A percentile compares a stretch with the other conserved stretches of the same genome.
Evolutionary conservation across 2,113 vertebrate genomes (phyloP).

Genomic region (Emberiza fucata): DNA sequence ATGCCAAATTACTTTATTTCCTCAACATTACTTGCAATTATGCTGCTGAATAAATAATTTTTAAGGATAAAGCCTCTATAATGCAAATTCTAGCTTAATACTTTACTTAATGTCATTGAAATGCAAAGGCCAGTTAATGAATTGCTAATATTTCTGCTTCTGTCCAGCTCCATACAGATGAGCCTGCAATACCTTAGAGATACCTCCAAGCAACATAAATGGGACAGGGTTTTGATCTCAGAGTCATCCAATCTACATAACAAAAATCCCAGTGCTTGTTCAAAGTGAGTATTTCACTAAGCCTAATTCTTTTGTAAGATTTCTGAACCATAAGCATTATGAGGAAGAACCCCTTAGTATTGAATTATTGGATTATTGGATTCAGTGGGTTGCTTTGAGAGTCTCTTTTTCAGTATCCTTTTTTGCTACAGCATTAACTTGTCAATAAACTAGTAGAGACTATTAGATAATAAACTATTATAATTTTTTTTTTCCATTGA

Average conservation of each 20-base stretch:
- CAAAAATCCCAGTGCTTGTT: background rate
- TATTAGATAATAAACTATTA: background rate
- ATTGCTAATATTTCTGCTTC: background rate
- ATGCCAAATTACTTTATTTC: background rate
- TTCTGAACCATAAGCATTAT: background rate
- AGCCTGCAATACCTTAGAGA: background rate
- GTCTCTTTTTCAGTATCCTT: background rate
- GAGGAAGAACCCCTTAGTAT: background rate
- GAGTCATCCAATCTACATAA: background rate
- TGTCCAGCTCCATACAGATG: background rate
- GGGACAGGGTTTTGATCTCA: background rate
- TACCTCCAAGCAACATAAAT: background rate
- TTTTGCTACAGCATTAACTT: background rate
- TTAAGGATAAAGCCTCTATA: background rate
- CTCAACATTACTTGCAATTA: background rate
- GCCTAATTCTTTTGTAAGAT: background rate
- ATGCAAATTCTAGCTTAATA: background rate
- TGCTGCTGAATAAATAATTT: background rate
- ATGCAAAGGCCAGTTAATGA: background rate
- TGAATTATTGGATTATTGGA: background rate
- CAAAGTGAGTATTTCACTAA: background rate
- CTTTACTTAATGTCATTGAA: background rate
- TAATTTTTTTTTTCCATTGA: background rate
- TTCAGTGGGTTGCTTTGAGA: background rate
- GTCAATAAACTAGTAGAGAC: background rate